A percentile compares a stretch with the other conserved stretches of the same genome.
These are phyloP conservation scores for Tethea ocularis DNA, from an alignment of 2,888 invertebrate species.

Conservation along the genomic window DNA sequence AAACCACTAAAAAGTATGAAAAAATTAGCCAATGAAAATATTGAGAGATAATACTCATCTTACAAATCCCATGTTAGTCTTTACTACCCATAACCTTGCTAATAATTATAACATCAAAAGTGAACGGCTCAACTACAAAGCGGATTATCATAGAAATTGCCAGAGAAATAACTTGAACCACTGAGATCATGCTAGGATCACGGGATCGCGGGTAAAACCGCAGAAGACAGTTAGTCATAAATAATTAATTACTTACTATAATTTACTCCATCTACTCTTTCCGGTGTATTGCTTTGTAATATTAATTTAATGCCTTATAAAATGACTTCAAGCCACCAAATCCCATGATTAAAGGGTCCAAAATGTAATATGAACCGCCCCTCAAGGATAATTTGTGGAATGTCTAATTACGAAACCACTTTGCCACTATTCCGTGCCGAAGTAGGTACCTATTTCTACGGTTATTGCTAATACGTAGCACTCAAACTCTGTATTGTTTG, in stretches of 20 bases:
- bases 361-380: constrained; percentile 4
- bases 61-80: too few species aligned
- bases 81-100: too few species aligned
- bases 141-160: too few species aligned
- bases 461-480: constrained; percentile 5
- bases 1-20: too few species aligned
- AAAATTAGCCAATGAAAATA: too few species aligned
- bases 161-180: too few species aligned
- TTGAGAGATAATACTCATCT: too few species aligned
- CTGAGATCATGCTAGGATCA: too few species aligned
- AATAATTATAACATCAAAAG: too few species aligned
- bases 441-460: constrained; percentile 4
- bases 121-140: too few species aligned
- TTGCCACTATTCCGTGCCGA: constrained; percentile 2
- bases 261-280: not conserved
- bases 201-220: too few species aligned
- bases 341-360: not conserved
- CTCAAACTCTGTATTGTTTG: constrained; percentile 6
- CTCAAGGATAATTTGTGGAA: constrained; percentile 1
- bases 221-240: too few species aligned
- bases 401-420: constrained; percentile 5
- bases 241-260: not conserved
- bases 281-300: not conserved
- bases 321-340: not conserved
- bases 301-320: not conserved